Conservation (phyloP, 1,140 invertebrate species). For the Tribolium madens region DNA sequence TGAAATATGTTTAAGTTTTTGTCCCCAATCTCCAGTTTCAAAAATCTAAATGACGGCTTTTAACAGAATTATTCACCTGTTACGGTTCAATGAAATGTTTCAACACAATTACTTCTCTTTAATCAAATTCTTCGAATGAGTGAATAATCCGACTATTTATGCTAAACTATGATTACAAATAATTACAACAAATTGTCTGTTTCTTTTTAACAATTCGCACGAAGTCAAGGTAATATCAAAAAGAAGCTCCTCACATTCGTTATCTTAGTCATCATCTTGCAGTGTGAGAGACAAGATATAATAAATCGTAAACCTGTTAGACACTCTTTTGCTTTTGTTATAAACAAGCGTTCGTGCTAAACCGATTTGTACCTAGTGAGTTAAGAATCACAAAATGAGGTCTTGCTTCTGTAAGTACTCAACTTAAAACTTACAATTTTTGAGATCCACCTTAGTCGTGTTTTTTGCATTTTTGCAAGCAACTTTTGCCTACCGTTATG, state of each 20-base stretch:
- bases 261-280: slow-evolving; percentile 27
- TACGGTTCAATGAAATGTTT: neutral
- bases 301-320: slow-evolving; percentile 28
- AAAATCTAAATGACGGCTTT: too few species aligned
- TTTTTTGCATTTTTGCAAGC: slow-evolving; percentile 1
- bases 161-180: neutral
- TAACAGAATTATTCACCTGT: neutral
- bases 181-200: neutral
- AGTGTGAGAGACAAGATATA: slow-evolving; percentile 14
- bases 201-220: neutral
- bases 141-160: neutral
- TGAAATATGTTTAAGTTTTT: too few species aligned
- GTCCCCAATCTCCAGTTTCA: too few species aligned
- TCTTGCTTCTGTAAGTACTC: neutral
- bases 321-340: slow-evolving; percentile 1
- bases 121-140: neutral
- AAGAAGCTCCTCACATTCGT: slow-evolving; percentile 8
- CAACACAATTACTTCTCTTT: neutral
- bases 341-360: neutral
- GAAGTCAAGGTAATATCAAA: slow-evolving; percentile 29
- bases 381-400: neutral
- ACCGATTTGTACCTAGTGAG: neutral
- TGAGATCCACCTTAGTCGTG: neutral
- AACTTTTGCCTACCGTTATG: neutral
- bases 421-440: neutral